phyloP scores from a whole-genome alignment of 2,113 vertebrate genomes.

The Lasiurus cinereus region DNA sequence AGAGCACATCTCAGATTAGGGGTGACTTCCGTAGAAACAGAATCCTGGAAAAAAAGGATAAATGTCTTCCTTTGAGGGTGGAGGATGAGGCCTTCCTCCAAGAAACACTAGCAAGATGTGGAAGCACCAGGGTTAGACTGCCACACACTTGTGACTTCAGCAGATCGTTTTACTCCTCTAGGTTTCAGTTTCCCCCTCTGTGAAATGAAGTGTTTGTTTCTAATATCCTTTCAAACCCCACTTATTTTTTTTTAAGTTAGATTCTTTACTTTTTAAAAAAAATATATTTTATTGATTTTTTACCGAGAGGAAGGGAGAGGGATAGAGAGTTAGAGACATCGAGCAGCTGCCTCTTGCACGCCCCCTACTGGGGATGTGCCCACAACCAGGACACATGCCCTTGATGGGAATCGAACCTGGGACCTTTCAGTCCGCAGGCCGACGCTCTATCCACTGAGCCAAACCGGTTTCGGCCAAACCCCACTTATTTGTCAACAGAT shows the following conservation, averaged over 20 bases:
- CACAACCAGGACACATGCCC: no score
- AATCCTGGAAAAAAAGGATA: neutral
- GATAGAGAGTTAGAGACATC: no score
- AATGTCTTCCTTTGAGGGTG: neutral
- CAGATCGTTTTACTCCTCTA: neutral
- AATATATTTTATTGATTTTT: no score
- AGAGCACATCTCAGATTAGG: slow-evolving; percentile 53
- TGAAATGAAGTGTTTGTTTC: neutral
- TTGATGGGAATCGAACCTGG: no score
- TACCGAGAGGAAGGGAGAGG: no score
- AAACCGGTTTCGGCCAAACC: neutral
- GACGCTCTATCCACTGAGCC: no score
- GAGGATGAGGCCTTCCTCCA: neutral
- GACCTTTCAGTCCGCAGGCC: no score
- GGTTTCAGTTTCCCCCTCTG: neutral
- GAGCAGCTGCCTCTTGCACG: no score
- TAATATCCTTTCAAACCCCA: slow-evolving; percentile 18
- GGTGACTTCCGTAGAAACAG: slow-evolving; percentile 35
- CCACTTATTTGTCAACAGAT: neutral
- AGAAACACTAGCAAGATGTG: neutral
- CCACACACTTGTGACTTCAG: neutral
- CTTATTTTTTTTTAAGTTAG: neutral
- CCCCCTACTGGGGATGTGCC: no score
- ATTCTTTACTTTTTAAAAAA: no score
- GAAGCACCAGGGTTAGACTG: neutral